Evolutionary conservation across 2,888 invertebrate species (phyloP).

Genomic region (Hydropsyche betteni): DNA sequence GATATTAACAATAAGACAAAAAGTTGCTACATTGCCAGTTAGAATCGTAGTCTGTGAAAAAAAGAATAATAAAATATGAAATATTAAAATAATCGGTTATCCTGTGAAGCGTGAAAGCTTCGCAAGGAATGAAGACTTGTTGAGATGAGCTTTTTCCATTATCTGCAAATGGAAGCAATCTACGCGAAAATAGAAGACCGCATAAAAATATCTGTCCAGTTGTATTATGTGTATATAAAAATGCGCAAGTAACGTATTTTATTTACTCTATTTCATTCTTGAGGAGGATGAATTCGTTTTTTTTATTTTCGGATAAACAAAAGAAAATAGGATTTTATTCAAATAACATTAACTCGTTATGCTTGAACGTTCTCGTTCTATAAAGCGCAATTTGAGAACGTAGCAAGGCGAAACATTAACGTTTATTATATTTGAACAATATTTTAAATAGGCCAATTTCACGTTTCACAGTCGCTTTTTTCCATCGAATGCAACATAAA

Average conservation of each 20-base stretch:
- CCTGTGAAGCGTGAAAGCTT: slow-evolving; percentile 21
- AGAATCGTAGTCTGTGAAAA: not conserved
- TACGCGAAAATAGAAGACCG: slow-evolving; percentile 27
- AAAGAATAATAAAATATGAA: slow-evolving; percentile 5
- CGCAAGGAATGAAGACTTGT: slow-evolving; percentile 28
- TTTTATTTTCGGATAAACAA: too few relatives aligned
- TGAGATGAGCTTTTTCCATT: slow-evolving; percentile 32
- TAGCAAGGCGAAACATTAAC: too few relatives aligned
- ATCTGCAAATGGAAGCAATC: slow-evolving; percentile 32
- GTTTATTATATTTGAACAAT: too few relatives aligned
- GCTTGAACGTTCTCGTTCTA: slow-evolving; percentile 11
- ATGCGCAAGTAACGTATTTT: slow-evolving; percentile 1
- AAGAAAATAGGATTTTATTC: slow-evolving; percentile 11
- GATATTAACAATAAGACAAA: not conserved
- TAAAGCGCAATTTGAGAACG: not conserved
- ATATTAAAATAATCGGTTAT: slow-evolving; percentile 26
- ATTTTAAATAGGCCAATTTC: too few relatives aligned
- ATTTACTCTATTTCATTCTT: slow-evolving; percentile 4
- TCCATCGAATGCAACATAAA: too few relatives aligned
- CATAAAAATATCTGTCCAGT: slow-evolving; percentile 30
- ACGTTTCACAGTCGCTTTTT: too few relatives aligned
- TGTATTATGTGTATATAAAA: slow-evolving; percentile 1
- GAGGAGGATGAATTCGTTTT: not conserved
- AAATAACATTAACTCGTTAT: slow-evolving; percentile 14
- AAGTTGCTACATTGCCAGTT: not conserved